Percentiles rank a stretch among this genome's conserved stretches.
Evolutionary conservation across 2,888 invertebrate genomes (phyloP).

Genomic region (Deilephila porcellus): DNA sequence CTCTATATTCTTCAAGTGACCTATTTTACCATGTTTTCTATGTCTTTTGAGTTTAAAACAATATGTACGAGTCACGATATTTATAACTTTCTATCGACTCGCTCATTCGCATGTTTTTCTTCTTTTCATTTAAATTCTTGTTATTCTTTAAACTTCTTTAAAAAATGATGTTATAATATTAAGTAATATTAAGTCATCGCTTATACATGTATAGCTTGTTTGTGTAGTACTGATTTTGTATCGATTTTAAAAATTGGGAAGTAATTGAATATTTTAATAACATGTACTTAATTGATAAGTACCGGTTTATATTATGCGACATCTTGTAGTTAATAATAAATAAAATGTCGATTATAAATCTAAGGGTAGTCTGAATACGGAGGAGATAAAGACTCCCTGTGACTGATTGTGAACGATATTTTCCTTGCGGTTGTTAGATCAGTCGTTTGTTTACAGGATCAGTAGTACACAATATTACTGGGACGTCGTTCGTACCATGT

Average conservation of each 20-base stretch:
- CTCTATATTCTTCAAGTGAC: background rate
- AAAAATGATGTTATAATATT: conserved; percentile 25
- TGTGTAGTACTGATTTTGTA: conserved; percentile 28
- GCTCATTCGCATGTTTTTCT: conserved; percentile 15
- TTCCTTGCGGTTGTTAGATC: background rate
- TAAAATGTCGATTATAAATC: background rate
- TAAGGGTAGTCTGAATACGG: background rate
- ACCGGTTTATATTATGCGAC: conserved; percentile 5
- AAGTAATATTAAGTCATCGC: conserved; percentile 26
- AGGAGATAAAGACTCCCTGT: background rate
- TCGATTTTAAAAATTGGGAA: conserved; percentile 21
- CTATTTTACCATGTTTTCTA: conserved; percentile 8
- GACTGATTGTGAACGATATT: background rate
- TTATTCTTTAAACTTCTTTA: conserved; percentile 16
- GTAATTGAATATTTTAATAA: conserved; percentile 16
- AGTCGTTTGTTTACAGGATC: conserved; percentile 18
- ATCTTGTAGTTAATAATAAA: conserved; percentile 1
- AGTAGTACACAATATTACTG: conserved; percentile 25
- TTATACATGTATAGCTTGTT: conserved; percentile 27
- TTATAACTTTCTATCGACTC: conserved; percentile 21
- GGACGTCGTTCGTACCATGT: conserved; percentile 22
- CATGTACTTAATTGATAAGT: conserved; percentile 24
- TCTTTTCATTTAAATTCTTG: conserved; percentile 14
- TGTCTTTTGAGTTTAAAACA: conserved; percentile 4
- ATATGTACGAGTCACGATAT: conserved; percentile 12